Evolutionary conservation across 2,797 vertebrate species (phyloP), one percentile per base, ranked within the genome.

Genomic region (Poeciliopsis paucimaculata): DNA sequence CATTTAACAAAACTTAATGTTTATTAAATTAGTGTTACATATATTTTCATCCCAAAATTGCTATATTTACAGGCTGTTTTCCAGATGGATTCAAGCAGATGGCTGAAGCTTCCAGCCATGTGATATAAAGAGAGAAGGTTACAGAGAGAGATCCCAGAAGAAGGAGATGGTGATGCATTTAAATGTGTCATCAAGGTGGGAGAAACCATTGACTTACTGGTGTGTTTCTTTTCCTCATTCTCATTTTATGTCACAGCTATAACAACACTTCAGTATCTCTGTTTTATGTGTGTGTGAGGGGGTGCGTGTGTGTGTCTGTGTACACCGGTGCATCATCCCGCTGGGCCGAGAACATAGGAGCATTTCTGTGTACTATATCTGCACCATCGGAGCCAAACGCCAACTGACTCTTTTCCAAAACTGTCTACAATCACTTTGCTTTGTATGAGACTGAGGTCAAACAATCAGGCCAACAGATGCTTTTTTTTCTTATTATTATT

Each of bases 41-140:
- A 41, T 77, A 62, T 82, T 64, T 72, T 77, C n/a, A 12, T 16
- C 20, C 46, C 57, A 47, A 6, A 73, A 80, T 77, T 81, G 60
- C 64, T 73, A 85, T 76, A 82, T 47, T 51, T 82, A 76, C 13
- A 8, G 34, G 73, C 31, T 80, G 28, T 66, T 60, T 60, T 80
- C 77, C 88, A 92, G 88, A 93, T 75, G 71, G 86, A 78, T 49
- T 77, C 49, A 26, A 78, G 86, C 89, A 90, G 91, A 93, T 89
- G 88, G 84, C 77, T 46, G 46, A 84, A 49, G 76, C 47, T 70
- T 79, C 74, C 75, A 11, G 64, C 91, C 64, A 83, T 78, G 79
- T 78, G 81, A 82, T 68, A 36, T 45, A 76, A 84, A 70, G 78
- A 72, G 76, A 70, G 82, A 81, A 46, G 34, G 23, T 70, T 82